phyloP scores from a whole-genome alignment of 1,140 invertebrate genomes.

The Diorhabda sublineata region DNA sequence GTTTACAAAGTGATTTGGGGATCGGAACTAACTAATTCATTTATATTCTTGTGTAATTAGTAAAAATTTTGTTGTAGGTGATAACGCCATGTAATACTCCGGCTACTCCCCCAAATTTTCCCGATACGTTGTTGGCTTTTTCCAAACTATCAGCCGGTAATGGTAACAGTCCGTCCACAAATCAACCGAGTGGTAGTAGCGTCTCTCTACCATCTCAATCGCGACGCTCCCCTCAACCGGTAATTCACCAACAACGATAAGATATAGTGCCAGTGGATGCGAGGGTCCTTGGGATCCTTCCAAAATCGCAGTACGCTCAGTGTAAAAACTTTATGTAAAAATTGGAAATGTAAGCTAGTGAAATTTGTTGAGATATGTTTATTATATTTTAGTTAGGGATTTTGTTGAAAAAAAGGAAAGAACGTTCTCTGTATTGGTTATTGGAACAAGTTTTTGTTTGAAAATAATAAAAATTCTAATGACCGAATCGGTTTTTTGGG shows the following conservation, averaged over 20 bases:
- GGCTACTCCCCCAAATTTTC: constrained; percentile 85
- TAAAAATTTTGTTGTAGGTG: constrained; percentile 47
- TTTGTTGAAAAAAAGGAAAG: neutral
- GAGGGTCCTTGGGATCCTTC: neutral
- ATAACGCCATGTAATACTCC: constrained; percentile 86
- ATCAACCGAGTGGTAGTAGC: constrained; percentile 7
- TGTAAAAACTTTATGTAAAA: constrained; percentile 19
- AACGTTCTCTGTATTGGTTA: no score
- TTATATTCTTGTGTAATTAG: no score
- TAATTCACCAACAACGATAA: constrained; percentile 41
- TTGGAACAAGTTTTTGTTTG: no score
- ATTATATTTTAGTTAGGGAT: constrained; percentile 2
- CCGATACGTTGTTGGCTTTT: constrained; percentile 78
- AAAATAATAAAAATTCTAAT: no score
- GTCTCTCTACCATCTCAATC: constrained; percentile 25
- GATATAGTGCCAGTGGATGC: neutral
- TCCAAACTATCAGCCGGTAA: constrained; percentile 70
- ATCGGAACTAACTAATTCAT: no score
- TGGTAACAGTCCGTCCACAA: constrained; percentile 41
- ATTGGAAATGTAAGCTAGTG: constrained; percentile 18
- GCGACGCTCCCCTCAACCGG: constrained; percentile 37
- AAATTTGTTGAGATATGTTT: constrained; percentile 16
- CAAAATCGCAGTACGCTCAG: constrained; percentile 13
- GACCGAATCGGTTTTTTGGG: no score
- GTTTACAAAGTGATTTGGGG: no score